Percentiles rank a stretch among this genome's conserved stretches.
phyloP scores from a whole-genome alignment of 2,797 vertebrate genomes.

The Clarias platycephalus region DNA sequence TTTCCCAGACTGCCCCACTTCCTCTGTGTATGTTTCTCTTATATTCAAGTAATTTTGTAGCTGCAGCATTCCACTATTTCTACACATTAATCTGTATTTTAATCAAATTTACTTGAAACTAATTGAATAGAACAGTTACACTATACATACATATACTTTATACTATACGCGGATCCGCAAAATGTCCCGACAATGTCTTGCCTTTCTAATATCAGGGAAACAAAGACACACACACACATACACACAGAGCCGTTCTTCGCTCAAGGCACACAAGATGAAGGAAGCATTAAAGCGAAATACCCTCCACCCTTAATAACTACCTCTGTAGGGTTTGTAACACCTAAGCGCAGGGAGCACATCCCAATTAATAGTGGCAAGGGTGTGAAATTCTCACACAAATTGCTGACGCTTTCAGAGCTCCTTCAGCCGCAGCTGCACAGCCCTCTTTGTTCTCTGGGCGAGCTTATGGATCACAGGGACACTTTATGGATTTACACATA shows the following conservation, averaged over 20 bases:
- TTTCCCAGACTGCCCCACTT: background rate
- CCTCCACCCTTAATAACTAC: background rate
- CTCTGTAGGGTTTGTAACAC: conserved; percentile 70
- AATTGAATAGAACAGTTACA: background rate
- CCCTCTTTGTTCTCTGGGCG: background rate
- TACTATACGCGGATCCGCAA: background rate
- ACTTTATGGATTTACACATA: background rate
- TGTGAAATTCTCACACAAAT: conserved; percentile 47
- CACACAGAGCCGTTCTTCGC: background rate
- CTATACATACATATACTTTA: background rate
- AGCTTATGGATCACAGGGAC: background rate
- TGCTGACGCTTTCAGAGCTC: conserved; percentile 23
- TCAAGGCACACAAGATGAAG: background rate
- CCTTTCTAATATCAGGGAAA: background rate
- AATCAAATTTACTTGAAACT: background rate
- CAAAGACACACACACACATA: background rate
- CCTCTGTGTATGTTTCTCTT: background rate
- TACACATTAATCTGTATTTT: background rate
- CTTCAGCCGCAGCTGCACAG: background rate
- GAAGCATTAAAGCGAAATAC: background rate
- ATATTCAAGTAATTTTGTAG: background rate
- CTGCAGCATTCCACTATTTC: background rate
- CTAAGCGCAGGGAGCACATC: conserved; percentile 70
- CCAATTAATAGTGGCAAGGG: conserved; percentile 72
- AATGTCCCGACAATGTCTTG: background rate